A percentile compares a stretch with the other conserved stretches of the same genome.
These are phyloP conservation scores for Eumacrocentrus americanus DNA, from an alignment of 2,888 invertebrate species.

Conservation along the genomic window DNA sequence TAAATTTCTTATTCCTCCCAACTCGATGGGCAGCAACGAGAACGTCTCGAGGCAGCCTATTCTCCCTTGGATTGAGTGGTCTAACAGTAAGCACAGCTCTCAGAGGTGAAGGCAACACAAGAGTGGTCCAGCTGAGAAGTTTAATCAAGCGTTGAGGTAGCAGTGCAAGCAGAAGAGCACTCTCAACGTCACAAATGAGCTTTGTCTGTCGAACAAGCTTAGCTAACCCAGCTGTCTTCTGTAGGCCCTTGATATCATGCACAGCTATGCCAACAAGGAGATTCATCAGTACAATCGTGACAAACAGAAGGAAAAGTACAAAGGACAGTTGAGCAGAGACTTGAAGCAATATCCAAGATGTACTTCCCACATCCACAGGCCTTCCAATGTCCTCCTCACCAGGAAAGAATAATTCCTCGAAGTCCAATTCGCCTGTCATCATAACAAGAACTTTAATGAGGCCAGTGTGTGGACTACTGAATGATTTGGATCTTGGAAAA, in stretches of 20 bases:
- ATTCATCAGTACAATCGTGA: constrained; percentile 87
- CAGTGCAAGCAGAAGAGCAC: constrained; percentile 80
- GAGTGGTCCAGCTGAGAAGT: constrained; percentile 77
- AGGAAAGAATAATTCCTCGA: constrained; percentile 71
- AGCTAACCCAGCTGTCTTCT: constrained; percentile 83
- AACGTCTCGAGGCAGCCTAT: constrained; percentile 78
- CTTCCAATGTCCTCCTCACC: constrained; percentile 76
- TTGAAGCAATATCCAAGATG: constrained; percentile 69
- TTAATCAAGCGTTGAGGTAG: constrained; percentile 77
- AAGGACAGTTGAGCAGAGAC: constrained; percentile 84
- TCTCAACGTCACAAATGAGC: constrained; percentile 84
- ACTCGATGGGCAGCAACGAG: constrained; percentile 82
- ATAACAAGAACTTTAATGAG: constrained; percentile 84
- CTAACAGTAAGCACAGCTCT: constrained; percentile 82
- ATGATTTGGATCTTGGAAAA: constrained; percentile 81
- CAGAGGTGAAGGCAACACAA: constrained; percentile 82
- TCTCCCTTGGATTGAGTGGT: constrained; percentile 83
- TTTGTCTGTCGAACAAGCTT: constrained; percentile 85
- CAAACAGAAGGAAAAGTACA: constrained; percentile 80
- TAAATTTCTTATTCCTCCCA: constrained; percentile 73
- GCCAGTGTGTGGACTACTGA: constrained; percentile 84
- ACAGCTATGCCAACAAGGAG: constrained; percentile 85
- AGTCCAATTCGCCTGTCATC: constrained; percentile 87
- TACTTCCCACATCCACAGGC: constrained; percentile 45
- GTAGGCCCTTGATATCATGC: constrained; percentile 84